These are phyloP conservation scores for Agrenia bidenticulata DNA, from an alignment of 2,888 invertebrate species.

Conservation along the genomic window DNA sequence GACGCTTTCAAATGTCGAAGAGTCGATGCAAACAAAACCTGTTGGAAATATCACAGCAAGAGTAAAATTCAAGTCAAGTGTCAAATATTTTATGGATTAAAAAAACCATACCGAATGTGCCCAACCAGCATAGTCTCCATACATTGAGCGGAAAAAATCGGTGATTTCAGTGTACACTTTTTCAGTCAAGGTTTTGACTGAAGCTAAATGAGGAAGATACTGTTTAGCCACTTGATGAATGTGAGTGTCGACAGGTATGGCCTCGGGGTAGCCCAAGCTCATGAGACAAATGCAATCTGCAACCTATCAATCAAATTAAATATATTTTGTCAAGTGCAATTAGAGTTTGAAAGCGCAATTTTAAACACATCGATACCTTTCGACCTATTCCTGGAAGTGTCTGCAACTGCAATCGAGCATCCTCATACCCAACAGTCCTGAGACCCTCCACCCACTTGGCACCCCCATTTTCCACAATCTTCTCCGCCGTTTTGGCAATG, in stretches of 20 bases:
- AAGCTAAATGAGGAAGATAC: slow-evolving; percentile 74
- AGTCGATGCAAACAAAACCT: slow-evolving; percentile 47
- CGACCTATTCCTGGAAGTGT: slow-evolving; percentile 86
- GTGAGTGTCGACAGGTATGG: slow-evolving; percentile 95
- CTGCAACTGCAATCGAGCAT: slow-evolving; percentile 73
- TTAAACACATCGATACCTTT: slow-evolving; percentile 69
- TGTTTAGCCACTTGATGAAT: slow-evolving; percentile 85
- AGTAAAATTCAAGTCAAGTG: too few relatives aligned
- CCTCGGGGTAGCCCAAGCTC: slow-evolving; percentile 84
- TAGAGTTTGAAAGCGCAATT: slow-evolving; percentile 1
- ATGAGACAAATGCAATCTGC: slow-evolving; percentile 97
- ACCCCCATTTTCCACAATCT: slow-evolving; percentile 70
- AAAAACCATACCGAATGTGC: slow-evolving; percentile 77
- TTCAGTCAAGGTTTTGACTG: slow-evolving; percentile 75
- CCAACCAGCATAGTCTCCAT: slow-evolving; percentile 90
- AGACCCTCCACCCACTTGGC: slow-evolving; percentile 71
- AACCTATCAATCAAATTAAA: slow-evolving; percentile 65
- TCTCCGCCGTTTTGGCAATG: slow-evolving; percentile 72
- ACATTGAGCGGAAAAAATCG: slow-evolving; percentile 73
- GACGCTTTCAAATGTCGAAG: slow-evolving; percentile 31
- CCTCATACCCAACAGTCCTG: slow-evolving; percentile 67
- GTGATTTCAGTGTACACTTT: slow-evolving; percentile 85
- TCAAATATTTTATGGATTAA: too few relatives aligned
- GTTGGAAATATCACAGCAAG: background rate
- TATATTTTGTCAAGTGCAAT: background rate